These are phyloP conservation scores for Nothobranchius furzeri DNA, from an alignment of 2,113 vertebrate genomes.

Conservation along the genomic window DNA sequence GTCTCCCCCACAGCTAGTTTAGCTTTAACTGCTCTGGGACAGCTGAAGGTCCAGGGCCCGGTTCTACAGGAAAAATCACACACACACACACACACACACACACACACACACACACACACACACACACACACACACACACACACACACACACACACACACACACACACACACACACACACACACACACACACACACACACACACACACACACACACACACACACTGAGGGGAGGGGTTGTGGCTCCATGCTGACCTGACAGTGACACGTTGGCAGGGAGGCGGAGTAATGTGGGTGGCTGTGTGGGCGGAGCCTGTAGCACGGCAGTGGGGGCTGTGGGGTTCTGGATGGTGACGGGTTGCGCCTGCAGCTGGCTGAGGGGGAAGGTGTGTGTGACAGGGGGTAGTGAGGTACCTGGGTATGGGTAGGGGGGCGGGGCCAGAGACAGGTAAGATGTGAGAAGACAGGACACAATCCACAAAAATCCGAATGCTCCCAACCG, in stretches of 20 bases:
- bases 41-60: no score
- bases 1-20: no score
- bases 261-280: constrained; percentile 74
- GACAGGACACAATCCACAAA: neutral
- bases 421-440: neutral
- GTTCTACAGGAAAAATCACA: no score
- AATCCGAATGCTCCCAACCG: no score
- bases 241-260: constrained; percentile 74
- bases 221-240: neutral
- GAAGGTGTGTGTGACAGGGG: constrained; percentile 75
- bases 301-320: constrained; percentile 63
- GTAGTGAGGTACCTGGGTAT: constrained; percentile 74
- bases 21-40: no score
- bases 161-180: no score
- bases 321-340: constrained; percentile 62
- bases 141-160: no score
- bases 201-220: constrained; percentile 2
- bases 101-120: no score
- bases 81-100: no score
- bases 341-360: constrained; percentile 57
- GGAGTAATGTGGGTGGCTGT: constrained; percentile 73
- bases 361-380: constrained; percentile 80
- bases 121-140: no score
- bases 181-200: neutral
- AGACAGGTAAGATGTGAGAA: constrained; percentile 8